Conservation (phyloP, 30 jellyfish, hydroid and myxozoan genomes). For the Clytia hemisphaerica region DNA sequence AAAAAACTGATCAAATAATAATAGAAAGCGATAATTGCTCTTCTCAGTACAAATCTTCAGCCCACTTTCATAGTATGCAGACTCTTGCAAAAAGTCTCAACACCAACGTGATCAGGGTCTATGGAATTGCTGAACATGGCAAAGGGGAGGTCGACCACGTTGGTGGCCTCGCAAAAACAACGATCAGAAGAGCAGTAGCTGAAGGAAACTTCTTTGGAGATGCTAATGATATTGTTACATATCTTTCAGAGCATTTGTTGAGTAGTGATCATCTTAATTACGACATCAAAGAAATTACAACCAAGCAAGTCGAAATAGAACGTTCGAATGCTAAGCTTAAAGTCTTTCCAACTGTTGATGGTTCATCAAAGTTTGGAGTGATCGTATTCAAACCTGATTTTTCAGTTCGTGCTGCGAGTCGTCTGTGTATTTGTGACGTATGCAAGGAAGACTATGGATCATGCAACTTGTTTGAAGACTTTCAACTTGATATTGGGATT, state of each 20-base stretch:
- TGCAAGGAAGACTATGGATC: slow-evolving; percentile 33
- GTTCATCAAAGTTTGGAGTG: slow-evolving; percentile 16
- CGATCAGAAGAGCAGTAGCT: slow-evolving; percentile 26
- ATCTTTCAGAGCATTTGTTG: no score
- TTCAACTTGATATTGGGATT: slow-evolving; percentile 13
- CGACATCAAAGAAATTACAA: slow-evolving; percentile 15
- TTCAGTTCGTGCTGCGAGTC: slow-evolving; percentile 15
- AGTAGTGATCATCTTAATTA: slow-evolving; percentile 15
- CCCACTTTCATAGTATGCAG: slow-evolving; percentile 31
- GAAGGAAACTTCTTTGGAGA: slow-evolving; percentile 21
- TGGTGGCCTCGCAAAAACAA: slow-evolving; percentile 34
- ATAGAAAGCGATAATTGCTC: slow-evolving; percentile 31
- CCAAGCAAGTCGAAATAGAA: slow-evolving; percentile 20
- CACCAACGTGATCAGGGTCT: slow-evolving; percentile 14
- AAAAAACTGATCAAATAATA: no score
- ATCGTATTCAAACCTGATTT: slow-evolving; percentile 24
- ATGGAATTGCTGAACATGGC: slow-evolving; percentile 32
- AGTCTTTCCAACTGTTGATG: slow-evolving; percentile 19
- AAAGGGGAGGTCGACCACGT: slow-evolving; percentile 37
- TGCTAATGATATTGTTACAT: slow-evolving; percentile 22
- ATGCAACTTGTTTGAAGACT: slow-evolving; percentile 21
- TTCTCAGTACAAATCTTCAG: slow-evolving; percentile 36
- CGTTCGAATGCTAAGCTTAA: slow-evolving; percentile 22
- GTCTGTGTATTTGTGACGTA: slow-evolving; percentile 27
- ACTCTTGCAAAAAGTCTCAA: slow-evolving; percentile 12